phyloP scores from a whole-genome alignment of 2,113 vertebrate species.

The Struthidea cinerea region DNA sequence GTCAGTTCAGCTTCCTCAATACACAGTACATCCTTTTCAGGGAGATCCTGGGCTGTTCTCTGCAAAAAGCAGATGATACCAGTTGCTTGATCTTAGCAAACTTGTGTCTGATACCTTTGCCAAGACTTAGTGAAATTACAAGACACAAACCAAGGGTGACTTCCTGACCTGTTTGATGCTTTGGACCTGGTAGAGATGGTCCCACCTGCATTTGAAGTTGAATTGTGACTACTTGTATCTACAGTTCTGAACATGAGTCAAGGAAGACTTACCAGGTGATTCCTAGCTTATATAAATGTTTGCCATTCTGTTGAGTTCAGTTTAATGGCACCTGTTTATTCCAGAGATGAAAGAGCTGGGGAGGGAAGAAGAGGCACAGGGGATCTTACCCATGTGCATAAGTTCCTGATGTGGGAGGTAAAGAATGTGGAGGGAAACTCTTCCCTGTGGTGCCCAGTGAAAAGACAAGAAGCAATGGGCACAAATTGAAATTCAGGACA shows the following conservation, averaged over 20 bases:
- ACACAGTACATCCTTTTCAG: background rate
- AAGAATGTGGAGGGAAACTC: background rate
- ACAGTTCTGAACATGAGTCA: background rate
- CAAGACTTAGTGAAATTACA: background rate
- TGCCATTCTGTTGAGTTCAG: background rate
- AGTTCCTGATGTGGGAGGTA: background rate
- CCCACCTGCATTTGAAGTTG: background rate
- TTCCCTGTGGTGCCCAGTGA: background rate
- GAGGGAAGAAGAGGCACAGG: background rate
- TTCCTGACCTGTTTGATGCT: background rate
- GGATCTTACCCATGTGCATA: background rate
- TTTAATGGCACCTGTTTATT: background rate
- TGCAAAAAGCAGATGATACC: background rate
- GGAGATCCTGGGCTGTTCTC: background rate
- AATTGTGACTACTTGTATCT: background rate
- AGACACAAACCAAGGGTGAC: background rate
- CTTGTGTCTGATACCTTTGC: background rate
- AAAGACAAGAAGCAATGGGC: background rate
- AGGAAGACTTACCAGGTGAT: background rate
- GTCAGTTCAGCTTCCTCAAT: background rate
- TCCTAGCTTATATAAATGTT: background rate
- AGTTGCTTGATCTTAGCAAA: background rate
- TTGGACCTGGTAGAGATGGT: background rate
- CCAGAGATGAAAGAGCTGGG: background rate
- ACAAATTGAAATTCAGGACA: background rate